Percentiles rank a stretch among this genome's conserved stretches.
Conservation (phyloP, 2,113 vertebrate genomes). For the Mesembrinibis cayennensis region DNA sequence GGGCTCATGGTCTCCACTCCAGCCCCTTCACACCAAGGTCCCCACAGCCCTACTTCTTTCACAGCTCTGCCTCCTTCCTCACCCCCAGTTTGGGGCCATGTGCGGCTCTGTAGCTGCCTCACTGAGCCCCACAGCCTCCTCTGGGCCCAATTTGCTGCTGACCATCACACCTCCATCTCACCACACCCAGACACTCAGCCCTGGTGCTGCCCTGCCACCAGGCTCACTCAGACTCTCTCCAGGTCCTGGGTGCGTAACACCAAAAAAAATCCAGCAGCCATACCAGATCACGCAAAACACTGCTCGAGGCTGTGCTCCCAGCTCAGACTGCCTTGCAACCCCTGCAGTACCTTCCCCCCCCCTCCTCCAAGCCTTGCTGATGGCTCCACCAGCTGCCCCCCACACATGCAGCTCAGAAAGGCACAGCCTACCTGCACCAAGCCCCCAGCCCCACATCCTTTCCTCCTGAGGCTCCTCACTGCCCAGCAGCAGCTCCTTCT, state of each 20-base stretch:
- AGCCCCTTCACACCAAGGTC: neutral
- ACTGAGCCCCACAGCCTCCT: neutral
- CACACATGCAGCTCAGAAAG: neutral
- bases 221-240: neutral
- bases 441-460: neutral
- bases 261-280: neutral
- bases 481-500: neutral
- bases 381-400: neutral
- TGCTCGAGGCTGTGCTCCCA: rapidly evolving
- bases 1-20: neutral
- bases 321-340: neutral
- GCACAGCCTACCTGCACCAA: neutral
- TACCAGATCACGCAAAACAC: rapidly evolving
- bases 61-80: neutral
- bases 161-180: neutral
- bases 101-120: rapidly evolving
- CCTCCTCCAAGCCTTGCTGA: neutral
- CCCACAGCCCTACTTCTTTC: neutral
- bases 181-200: neutral
- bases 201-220: rapidly evolving
- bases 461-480: neutral
- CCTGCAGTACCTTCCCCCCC: neutral
- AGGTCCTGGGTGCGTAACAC: neutral
- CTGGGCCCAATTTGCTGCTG: neutral
- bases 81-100: rapidly evolving